Evolutionary conservation across 1,140 invertebrate species (phyloP).

Genomic region (Cydia pomonella): DNA sequence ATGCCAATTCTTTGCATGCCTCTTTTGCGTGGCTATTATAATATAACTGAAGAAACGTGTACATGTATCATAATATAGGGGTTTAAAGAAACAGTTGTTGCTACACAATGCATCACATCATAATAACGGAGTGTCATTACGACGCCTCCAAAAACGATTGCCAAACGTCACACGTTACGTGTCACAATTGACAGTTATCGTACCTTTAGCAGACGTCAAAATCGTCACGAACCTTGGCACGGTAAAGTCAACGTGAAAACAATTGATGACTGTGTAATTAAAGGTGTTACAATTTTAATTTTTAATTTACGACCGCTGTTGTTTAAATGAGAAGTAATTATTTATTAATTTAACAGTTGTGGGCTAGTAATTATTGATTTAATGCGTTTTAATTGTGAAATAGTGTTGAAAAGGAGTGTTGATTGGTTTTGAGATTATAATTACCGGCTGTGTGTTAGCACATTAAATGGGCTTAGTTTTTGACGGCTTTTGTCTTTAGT

Average conservation of each 20-base stretch:
- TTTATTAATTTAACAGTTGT: constrained; percentile 1
- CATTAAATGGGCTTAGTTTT: background rate
- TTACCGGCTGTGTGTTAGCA: background rate
- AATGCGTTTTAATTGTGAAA: constrained; percentile 23
- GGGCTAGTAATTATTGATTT: constrained; percentile 7
- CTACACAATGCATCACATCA: background rate
- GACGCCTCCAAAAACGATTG: background rate
- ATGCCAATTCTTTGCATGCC: too few relatives aligned
- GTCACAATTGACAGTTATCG: background rate
- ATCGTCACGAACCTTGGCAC: background rate
- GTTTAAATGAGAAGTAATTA: constrained; percentile 26
- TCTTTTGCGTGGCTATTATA: too few relatives aligned
- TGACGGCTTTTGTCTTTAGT: too few relatives aligned
- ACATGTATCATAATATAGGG: too few relatives aligned
- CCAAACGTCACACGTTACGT: background rate
- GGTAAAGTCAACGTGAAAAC: background rate
- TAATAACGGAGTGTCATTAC: background rate
- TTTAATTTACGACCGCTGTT: constrained; percentile 3
- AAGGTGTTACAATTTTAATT: constrained; percentile 21
- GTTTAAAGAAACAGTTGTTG: too few relatives aligned
- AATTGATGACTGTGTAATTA: constrained; percentile 17
- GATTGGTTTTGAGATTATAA: background rate
- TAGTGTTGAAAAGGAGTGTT: background rate
- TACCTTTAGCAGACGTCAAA: background rate
- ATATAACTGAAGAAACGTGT: too few relatives aligned